These are phyloP conservation scores for Meliscaeva auricollis DNA, from an alignment of 2,888 invertebrate species.

Conservation along the genomic window DNA sequence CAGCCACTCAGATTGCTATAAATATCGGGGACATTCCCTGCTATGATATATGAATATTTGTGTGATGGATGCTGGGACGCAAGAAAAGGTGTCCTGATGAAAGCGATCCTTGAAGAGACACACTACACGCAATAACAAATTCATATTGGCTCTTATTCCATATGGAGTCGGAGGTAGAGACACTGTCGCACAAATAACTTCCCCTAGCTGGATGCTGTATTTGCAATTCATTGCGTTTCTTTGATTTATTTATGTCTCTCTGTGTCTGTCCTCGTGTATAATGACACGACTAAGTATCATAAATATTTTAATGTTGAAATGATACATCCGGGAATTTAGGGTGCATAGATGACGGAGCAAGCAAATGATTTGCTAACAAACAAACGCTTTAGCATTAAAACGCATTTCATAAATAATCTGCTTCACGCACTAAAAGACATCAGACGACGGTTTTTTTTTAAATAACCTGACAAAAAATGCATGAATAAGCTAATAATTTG, in stretches of 20 bases:
- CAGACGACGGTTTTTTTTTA: background rate
- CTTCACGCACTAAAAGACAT: constrained; percentile 38
- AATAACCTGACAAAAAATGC: background rate
- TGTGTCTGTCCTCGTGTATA: background rate
- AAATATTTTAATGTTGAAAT: constrained; percentile 45
- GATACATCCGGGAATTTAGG: no score
- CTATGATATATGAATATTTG: background rate
- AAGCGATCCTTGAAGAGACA: constrained; percentile 38
- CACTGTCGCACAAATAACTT: no score
- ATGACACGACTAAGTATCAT: constrained; percentile 63
- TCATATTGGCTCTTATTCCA: no score
- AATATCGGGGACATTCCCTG: constrained; percentile 30
- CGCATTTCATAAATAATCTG: constrained; percentile 29
- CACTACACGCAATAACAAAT: no score
- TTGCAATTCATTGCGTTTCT: constrained; percentile 49
- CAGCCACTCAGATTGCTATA: background rate
- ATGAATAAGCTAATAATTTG: background rate
- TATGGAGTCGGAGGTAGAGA: no score
- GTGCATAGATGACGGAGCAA: constrained; percentile 4
- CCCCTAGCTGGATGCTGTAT: background rate
- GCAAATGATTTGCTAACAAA: constrained; percentile 40
- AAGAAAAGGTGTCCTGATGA: background rate
- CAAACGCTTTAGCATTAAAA: constrained; percentile 26
- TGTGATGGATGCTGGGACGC: background rate
- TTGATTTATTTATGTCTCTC: constrained; percentile 14